phyloP scores from a whole-genome alignment of 2,113 vertebrate genomes.

The Cygnus buccinator region DNA sequence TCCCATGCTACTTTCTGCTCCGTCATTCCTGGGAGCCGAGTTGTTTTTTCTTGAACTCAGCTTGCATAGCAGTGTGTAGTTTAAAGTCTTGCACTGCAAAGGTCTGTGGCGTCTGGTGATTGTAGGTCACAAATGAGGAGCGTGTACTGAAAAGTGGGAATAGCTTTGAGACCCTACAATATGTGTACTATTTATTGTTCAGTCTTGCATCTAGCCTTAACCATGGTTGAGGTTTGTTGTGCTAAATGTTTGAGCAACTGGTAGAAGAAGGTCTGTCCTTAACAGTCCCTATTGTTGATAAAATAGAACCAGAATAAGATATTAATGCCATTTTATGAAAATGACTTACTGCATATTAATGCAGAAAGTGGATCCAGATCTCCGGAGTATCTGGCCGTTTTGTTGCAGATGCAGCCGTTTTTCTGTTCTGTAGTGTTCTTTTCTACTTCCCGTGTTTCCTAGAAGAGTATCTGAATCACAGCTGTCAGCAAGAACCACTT shows the following conservation, averaged over 20 bases:
- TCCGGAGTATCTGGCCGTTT: not conserved
- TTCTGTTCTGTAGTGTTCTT: not conserved
- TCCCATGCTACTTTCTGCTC: not conserved
- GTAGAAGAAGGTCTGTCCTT: not conserved
- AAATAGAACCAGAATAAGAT: not conserved
- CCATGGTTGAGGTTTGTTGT: not conserved
- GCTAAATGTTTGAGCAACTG: not conserved
- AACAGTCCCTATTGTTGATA: not conserved
- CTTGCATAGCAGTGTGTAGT: accelerated
- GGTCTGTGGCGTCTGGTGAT: not conserved
- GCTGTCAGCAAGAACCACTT: not conserved
- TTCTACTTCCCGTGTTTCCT: not conserved
- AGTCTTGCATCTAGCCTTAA: not conserved
- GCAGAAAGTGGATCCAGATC: not conserved
- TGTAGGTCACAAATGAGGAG: not conserved
- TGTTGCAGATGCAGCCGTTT: not conserved
- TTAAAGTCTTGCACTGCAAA: not conserved
- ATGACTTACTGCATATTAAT: not conserved
- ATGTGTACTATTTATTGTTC: not conserved
- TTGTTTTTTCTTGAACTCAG: not conserved
- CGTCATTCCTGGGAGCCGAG: not conserved
- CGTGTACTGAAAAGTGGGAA: not conserved
- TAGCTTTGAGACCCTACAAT: not conserved
- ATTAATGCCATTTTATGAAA: not conserved
- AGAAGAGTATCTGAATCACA: not conserved